Evolutionary conservation across 1,140 invertebrate genomes (phyloP), one percentile per base, ranked within the genome.

Genomic region (Diorhabda carinulata): DNA sequence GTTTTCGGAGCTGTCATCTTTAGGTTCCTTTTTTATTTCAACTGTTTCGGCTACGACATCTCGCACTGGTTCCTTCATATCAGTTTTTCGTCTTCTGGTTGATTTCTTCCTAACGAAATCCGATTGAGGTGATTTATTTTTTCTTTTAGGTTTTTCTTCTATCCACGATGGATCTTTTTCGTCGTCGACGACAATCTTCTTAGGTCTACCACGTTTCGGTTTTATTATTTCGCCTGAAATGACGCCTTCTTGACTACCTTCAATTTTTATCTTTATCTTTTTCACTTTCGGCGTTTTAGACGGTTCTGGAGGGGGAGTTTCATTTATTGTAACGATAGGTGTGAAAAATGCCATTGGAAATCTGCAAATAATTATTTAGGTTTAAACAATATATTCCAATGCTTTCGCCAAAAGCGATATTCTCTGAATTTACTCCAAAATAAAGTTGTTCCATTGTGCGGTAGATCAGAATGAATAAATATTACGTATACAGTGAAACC

Each of bases 311-410:
- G 45, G 43, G n/a, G 60, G 52, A 5, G 56, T 59, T 61, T 74
- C 73, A 9, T 67, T 67, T 41, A 74, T 72, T 43, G 69, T 71
- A n/a, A 74, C 73, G 9, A 74, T 74, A 41, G 73, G 73, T 7
- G 73, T 74, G 59, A 74, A 74, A 68, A 66, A 72, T 40, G 64
- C 70, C 70, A 74, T 72, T 10, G 73, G 73, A 43, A 67, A 67
- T 60, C 65, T 67, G 52, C 52, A 71, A 43, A 68, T 60, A 68
- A 70, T 71, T 43, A 43, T 41, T 8, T 45, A 25, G 47, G 6
- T 6, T 52, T 25, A 25, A 25, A 25, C 25, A 25, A 25, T 25
- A 25, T 25, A 25, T 25, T 25, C 25, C 25, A 25, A 25, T 25
- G 25, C 25, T 25, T 25, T 25, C 25, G 25, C 25, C 25, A 25